Base-by-base conservation (phyloP, 2,888 invertebrate genomes). In the Lepidochitona cinerea region DNA sequence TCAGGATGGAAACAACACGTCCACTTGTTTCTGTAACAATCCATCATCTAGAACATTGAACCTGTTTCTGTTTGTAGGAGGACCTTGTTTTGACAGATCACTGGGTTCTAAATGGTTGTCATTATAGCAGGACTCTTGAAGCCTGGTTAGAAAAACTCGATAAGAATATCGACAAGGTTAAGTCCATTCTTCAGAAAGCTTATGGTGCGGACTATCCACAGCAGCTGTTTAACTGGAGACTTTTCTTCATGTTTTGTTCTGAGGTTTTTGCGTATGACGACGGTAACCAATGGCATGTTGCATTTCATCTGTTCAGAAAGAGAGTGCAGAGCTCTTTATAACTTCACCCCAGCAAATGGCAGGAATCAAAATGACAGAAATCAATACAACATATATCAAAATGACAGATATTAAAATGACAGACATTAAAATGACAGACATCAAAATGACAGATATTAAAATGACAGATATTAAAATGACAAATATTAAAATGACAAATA, bases 261-360 rank as follows among this genome's bases (percentile, higher is more conserved):
- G 87, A 88, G 75, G 85, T 85, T 49, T 88, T 88, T 77, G 84
- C 83, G 0, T 86, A 78, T 70, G 80, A 78, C n/a, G 76, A 77
- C 54, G 87, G 87, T n/a, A 88, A 86, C 76, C 85, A 88, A 59
- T 88, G 87, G 87, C 82, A 82, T 67, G 80, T 87, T 3, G 81
- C 84, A 1, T 82, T 83, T 37, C 84, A 86, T 74, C 75, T 87
- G 69, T 87, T 88, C 73, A 82, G 75, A 37, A 87, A 85, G 69
- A 81, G 85, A 64, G 67, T 81, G 0, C 33, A 71, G 18, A 83
- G 83, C 70, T 74, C 78, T 0, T 64, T 84, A 33, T 85, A 68
- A 72, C 9, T 18, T 41, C 9, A 41, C 41, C 41, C 18, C 9
- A 41, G 9, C 18, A 18, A 41, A n/a, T n/a, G n/a, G n/a, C n/a